Evolutionary conservation across 2,113 vertebrate genomes (phyloP).

Genomic region (Mesocricetus auratus): DNA sequence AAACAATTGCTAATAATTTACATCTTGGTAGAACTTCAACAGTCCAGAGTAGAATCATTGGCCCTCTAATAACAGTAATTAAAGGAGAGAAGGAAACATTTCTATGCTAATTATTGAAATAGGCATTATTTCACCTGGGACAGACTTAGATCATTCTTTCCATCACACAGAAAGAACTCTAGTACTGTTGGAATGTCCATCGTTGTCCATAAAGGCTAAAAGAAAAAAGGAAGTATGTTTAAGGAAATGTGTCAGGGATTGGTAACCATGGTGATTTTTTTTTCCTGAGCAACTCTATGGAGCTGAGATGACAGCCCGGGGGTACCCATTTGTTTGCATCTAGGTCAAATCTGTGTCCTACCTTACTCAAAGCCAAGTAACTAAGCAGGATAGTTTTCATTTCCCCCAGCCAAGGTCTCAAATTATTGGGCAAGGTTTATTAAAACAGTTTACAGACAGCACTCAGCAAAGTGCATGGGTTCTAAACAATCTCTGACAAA

Average conservation of each 20-base stretch:
- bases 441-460: neutral
- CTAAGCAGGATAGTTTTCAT: neutral
- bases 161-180: neutral
- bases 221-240: neutral
- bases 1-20: neutral
- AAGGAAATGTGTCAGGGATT: neutral
- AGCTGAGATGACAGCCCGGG: neutral
- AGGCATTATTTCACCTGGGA: neutral
- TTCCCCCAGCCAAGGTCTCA: conserved; percentile 6
- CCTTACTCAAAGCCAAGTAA: neutral
- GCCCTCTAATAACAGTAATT: neutral
- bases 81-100: conserved; percentile 24
- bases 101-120: neutral
- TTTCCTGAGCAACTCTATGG: conserved; percentile 35
- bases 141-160: neutral
- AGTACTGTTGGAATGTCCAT: neutral
- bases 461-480: neutral
- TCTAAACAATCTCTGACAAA: neutral
- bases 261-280: conserved; percentile 55
- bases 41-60: neutral
- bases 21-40: neutral
- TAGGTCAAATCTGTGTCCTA: neutral
- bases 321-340: neutral
- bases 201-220: neutral
- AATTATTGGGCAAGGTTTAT: neutral